Conservation (phyloP, 2,113 vertebrate genomes). For the Crypturellus undulatus region DNA sequence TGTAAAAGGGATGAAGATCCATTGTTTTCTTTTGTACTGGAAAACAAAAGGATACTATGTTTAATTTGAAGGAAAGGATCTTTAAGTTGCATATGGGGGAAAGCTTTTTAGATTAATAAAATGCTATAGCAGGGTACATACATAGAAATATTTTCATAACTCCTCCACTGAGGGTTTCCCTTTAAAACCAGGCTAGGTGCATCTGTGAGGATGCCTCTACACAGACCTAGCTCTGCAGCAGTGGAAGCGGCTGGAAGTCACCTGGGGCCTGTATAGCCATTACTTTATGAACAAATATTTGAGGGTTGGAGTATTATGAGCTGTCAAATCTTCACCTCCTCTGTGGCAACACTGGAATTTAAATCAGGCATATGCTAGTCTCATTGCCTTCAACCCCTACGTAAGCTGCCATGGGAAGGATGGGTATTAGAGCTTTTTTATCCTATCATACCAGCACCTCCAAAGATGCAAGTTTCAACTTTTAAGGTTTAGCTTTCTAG, state of each 20-base stretch:
- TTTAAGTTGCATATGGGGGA: background rate
- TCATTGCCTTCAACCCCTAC: background rate
- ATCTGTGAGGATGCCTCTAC: accelerated
- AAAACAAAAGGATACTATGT: background rate
- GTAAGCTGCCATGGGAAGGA: accelerated
- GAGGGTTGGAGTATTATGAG: background rate
- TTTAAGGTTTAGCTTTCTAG: constrained; percentile 9
- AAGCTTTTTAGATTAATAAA: background rate
- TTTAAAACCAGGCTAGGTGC: background rate
- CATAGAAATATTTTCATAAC: background rate
- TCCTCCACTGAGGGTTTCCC: background rate
- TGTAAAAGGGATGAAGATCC: background rate
- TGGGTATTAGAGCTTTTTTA: background rate
- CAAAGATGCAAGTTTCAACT: background rate
- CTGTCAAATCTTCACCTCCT: background rate
- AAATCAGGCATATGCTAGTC: background rate
- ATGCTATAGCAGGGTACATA: background rate
- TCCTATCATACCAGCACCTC: background rate
- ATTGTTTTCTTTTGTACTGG: background rate
- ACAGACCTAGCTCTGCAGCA: background rate
- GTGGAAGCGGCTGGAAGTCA: background rate
- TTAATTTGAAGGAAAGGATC: background rate
- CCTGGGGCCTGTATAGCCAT: background rate
- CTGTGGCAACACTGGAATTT: background rate
- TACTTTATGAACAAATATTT: background rate